Evolutionary conservation across 2,888 invertebrate genomes (phyloP), one percentile per base, ranked within the genome.

Genomic region (Platycnemis pennipes): DNA sequence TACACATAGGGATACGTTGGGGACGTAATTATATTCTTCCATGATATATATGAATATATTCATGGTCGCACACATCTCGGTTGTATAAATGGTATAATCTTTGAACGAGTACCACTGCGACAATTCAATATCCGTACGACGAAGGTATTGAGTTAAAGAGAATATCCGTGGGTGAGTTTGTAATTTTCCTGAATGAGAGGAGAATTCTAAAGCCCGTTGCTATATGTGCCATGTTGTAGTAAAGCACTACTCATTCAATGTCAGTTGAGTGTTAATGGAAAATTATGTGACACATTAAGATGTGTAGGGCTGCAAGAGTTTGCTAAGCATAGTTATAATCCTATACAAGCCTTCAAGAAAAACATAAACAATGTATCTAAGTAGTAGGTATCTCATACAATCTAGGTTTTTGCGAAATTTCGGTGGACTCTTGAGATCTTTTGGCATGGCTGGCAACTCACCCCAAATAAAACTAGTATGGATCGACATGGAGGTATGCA

Each of bases 401-500:
- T 13, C 37, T 13, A 26, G 31, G 11, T 13, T 37, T 37, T 37
- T 77, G 37, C 77, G 31, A 77, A 37, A 37, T 77, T 8, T 77
- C 11, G 37, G 77, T 77, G 77, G 77, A 37, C 31, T 77, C 37
- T 13, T 77, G 37, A 31, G 77, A 37, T 16, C 31, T 37, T 37
- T 37, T 11, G 2, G 31, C 77, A 77, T 77, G 77, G 77, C 77
- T 77, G 31, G 31, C 1, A 77, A n/a, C 77, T 22, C 37, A 26
- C 8, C 77, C 1, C 31, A 37, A 8, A 77, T 77, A 37, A 91
- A 69, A n/a, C 69, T 63, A 3, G 42, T 91, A 1, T 91, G 91
- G 91, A 56, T 91, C n/a, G 91, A 91, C 44, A 63, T 91, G 63
- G 91, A 91, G 63, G 91, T 91, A 26, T 69, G 63, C 45, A 4